Evolutionary conservation across 2,888 invertebrate genomes (phyloP).

Genomic region (Nomada hirtipes): DNA sequence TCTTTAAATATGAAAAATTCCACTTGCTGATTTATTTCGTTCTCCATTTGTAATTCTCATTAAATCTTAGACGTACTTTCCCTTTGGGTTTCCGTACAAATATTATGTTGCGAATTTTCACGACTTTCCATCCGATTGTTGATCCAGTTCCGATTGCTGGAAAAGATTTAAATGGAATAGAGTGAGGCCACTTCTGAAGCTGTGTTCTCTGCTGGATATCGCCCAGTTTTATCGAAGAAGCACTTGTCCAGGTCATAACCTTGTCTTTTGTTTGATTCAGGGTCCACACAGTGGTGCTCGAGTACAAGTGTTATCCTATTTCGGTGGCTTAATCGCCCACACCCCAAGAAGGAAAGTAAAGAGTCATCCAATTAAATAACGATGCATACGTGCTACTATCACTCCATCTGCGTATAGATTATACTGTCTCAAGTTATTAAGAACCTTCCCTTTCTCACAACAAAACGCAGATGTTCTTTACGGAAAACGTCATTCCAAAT

Average conservation of each 20-base stretch:
- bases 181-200: neutral
- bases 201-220: neutral
- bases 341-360: neutral
- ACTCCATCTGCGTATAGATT: neutral
- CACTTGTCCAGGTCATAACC: constrained; percentile 22
- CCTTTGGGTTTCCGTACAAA: neutral
- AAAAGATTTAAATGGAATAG: neutral
- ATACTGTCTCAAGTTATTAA: neutral
- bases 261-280: constrained; percentile 22
- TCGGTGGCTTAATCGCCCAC: constrained; percentile 16
- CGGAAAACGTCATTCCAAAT: neutral
- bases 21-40: too few relatives aligned
- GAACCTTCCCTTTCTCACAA: neutral
- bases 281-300: constrained; percentile 4
- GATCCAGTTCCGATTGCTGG: neutral
- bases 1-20: too few relatives aligned
- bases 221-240: constrained; percentile 16
- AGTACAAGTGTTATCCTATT: constrained; percentile 10
- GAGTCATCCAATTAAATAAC: constrained; percentile 9
- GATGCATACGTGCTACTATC: neutral
- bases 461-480: neutral
- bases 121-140: neutral
- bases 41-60: too few relatives aligned
- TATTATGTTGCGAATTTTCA: neutral
- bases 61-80: too few relatives aligned